Percentiles rank a stretch among this genome's conserved stretches.
These are phyloP conservation scores for Panurus biarmicus DNA, from an alignment of 2,113 vertebrate species.

Conservation along the genomic window DNA sequence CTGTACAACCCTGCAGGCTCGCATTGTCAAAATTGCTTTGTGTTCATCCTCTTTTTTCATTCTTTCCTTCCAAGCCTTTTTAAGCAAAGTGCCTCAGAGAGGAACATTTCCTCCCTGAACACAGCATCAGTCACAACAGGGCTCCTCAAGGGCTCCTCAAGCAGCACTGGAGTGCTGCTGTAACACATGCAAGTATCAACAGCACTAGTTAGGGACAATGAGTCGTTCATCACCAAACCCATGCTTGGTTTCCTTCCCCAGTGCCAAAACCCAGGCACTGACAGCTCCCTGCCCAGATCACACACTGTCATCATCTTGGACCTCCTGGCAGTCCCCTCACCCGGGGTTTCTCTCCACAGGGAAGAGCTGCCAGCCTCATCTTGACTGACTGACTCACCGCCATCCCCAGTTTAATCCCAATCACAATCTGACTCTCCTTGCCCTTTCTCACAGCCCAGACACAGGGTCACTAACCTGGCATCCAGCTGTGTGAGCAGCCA, in stretches of 20 bases:
- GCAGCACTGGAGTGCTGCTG: not conserved
- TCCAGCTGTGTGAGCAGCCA: conserved; percentile 86
- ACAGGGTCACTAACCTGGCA: conserved; percentile 76
- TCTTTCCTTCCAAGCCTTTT: not conserved
- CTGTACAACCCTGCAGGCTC: not conserved
- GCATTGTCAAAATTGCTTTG: not conserved
- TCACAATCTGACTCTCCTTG: not conserved
- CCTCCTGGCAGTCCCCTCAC: not conserved
- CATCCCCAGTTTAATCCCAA: not conserved
- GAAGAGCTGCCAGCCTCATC: not conserved
- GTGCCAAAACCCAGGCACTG: not conserved
- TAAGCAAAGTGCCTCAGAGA: not conserved
- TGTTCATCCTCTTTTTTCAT: not conserved
- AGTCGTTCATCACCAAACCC: not conserved
- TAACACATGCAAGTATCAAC: not conserved
- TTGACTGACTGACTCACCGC: not conserved
- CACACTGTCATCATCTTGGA: not conserved
- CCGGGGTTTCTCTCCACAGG: not conserved
- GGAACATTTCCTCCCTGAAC: not conserved
- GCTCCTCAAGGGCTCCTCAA: not conserved
- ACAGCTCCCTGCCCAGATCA: not conserved
- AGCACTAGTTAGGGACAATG: not conserved
- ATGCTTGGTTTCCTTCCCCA: not conserved
- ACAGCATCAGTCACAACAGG: not conserved
- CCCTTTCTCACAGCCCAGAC: not conserved